Base-by-base conservation (phyloP, 2,797 vertebrate species). In the Australoheros facetus region DNA sequence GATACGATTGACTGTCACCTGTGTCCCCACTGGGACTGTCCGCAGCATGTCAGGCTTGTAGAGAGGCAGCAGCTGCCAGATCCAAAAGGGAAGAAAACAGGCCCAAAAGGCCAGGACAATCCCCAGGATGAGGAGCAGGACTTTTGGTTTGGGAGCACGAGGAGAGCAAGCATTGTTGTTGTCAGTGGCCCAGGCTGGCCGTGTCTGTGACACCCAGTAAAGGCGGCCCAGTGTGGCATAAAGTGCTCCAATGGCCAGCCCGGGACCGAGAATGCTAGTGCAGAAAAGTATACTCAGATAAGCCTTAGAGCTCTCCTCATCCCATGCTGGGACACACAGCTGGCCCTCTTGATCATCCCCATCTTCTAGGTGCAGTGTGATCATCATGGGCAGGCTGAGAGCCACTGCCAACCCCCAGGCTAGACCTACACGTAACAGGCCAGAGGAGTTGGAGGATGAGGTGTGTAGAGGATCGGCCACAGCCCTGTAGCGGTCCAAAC, bases 11-110 rank as follows among this genome's bases (percentile, higher is more conserved):
- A 97, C 92, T 3, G 96, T 96, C 78, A 97, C 96, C 89, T 97
- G 95, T 0, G 95, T 96, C 59, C 95, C 93, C 53, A 96, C 94
- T 0, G 96, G 95, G 48, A 97, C 86, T 3, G 90, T 93, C 73
- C 93, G 86, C 70, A 96, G 87, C 74, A 94, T 91, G 60, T 96
- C 95, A 0, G 96, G 96, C 71, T 94, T 86, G 89, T 97, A 97
- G 32, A 97, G 93, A 1, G 95, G 96, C 69, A 97, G 92, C 79
- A 97, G 94, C 89, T 97, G 97, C 97, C 97, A 97, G 78, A 97
- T 87, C 97, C 97, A 97, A 88, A 97, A 97, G 12, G 97, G 97
- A 5, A 97, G 95, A 84, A 97, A 97, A 81, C 97, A 97, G 56
- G 96, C 96, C 97, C 97, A 97, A 81, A 97, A 97, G 19, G 96